Percentiles rank a stretch among this genome's conserved stretches.
Conservation (phyloP, 2,888 invertebrate species). For the Dynastes grantii region DNA sequence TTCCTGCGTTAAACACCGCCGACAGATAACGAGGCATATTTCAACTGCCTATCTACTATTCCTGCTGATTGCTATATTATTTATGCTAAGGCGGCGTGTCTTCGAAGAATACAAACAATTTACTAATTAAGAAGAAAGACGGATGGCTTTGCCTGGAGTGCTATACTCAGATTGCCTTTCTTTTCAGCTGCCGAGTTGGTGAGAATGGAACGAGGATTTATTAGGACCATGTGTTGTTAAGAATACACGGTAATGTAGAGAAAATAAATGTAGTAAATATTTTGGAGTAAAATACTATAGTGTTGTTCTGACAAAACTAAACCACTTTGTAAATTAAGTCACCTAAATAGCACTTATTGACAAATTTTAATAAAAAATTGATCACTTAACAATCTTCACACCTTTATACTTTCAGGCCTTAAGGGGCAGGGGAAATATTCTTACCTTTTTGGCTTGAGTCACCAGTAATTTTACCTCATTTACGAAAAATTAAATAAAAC, state of each 20-base stretch:
- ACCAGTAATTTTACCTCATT: too few relatives aligned
- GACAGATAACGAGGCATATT: constrained; percentile 45
- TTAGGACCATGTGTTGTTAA: not conserved
- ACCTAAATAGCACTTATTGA: too few relatives aligned
- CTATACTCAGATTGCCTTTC: constrained; percentile 11
- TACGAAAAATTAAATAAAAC: too few relatives aligned
- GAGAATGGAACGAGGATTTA: constrained; percentile 3
- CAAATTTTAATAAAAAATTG: too few relatives aligned
- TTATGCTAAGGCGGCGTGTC: constrained; percentile 34
- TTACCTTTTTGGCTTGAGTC: too few relatives aligned
- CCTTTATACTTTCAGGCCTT: too few relatives aligned
- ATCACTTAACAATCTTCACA: too few relatives aligned
- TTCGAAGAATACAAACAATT: constrained; percentile 42
- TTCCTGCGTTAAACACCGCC: constrained; percentile 31
- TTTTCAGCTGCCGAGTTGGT: not conserved
- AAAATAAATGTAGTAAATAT: not conserved
- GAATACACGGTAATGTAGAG: not conserved
- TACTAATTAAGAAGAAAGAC: constrained; percentile 34
- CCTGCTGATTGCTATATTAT: constrained; percentile 41
- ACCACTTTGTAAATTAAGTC: too few relatives aligned
- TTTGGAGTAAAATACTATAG: not conserved
- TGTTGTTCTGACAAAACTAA: too few relatives aligned
- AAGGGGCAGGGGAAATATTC: too few relatives aligned
- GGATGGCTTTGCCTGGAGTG: constrained; percentile 11
- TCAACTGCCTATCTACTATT: constrained; percentile 45